Evolutionary conservation across 2,113 vertebrate species (phyloP), one percentile per base, ranked within the genome.

Genomic region (Paratilapia polleni): DNA sequence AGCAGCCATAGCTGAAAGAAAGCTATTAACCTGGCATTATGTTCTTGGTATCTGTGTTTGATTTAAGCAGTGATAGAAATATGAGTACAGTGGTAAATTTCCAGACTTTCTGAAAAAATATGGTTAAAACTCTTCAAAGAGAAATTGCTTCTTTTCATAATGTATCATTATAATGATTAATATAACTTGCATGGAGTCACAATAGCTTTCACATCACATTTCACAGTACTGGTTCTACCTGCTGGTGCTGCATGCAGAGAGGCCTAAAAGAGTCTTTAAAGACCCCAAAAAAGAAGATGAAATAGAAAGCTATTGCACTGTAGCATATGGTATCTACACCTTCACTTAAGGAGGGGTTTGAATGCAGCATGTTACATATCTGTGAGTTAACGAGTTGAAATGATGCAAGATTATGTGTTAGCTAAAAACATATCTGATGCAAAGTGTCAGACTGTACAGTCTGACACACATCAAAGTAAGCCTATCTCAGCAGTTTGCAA

Each of bases 171-270:
- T 47, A 77, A 93, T 91, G 92, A 94, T 94, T 91, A 88, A 93
- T 91, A 83, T 80, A 83, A 87, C 87, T 89, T 78, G 68, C 34
- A 81, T 89, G 64, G 81, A 86, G 91, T 89, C 75, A 91, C 86
- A 90, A 86, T 90, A 88, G 85, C 87, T 90, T 89, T 89, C 87
- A 91, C 83, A 83, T 91, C 74, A 92, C 83, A 89, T 95, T 93
- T 93, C 80, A 93, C 84, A 92, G 80, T 80, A 79, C 52, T 87
- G 84, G 79, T 66, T 92, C 85, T 86, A 81, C 86, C 90, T 78
- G 81, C 54, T 28, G 76, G 89, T 81, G 41, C 58, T 19, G n/a
- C 78, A 61, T 17, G 17, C 63, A 77, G 59, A 91, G 56, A 57
- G 63, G 81, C 70, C 60, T 62, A 10, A 57, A 81, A 89, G 74